Evolutionary conservation across 1,140 invertebrate genomes (phyloP).

Genomic region (Bicyclus anynana): DNA sequence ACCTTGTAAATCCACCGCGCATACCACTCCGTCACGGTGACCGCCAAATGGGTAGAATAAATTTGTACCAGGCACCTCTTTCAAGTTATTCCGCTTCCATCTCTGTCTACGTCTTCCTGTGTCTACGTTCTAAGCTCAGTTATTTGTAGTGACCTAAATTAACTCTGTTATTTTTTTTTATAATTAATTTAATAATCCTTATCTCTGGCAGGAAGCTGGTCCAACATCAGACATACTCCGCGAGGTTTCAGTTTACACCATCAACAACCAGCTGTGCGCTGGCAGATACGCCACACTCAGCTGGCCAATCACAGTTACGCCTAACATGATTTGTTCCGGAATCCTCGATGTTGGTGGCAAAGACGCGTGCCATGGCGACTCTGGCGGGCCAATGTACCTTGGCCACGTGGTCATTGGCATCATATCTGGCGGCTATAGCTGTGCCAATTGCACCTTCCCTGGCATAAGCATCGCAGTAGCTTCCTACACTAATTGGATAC

Average conservation of each 20-base stretch:
- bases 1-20: too few relatives aligned
- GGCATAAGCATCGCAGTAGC: slow-evolving; percentile 78
- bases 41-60: too few relatives aligned
- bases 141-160: too few relatives aligned
- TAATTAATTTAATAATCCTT: neutral
- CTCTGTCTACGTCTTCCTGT: too few relatives aligned
- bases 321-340: slow-evolving; percentile 52
- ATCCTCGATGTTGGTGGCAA: slow-evolving; percentile 33
- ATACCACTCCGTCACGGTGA: too few relatives aligned
- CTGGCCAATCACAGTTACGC: slow-evolving; percentile 26
- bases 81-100: too few relatives aligned
- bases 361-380: slow-evolving; percentile 84
- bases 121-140: too few relatives aligned
- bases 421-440: slow-evolving; percentile 76
- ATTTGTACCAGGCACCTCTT: too few relatives aligned
- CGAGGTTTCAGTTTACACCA: slow-evolving; percentile 30
- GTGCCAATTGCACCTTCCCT: slow-evolving; percentile 71
- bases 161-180: neutral
- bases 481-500: slow-evolving; percentile 58
- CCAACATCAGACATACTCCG: slow-evolving; percentile 19
- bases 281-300: slow-evolving; percentile 22
- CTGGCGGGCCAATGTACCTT: slow-evolving; percentile 80
- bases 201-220: slow-evolving; percentile 32
- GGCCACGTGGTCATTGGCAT: slow-evolving; percentile 63
- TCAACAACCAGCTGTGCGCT: slow-evolving; percentile 35